These are phyloP conservation scores for Teleiodes luculella DNA, from an alignment of 2,888 invertebrate species.

Conservation along the genomic window DNA sequence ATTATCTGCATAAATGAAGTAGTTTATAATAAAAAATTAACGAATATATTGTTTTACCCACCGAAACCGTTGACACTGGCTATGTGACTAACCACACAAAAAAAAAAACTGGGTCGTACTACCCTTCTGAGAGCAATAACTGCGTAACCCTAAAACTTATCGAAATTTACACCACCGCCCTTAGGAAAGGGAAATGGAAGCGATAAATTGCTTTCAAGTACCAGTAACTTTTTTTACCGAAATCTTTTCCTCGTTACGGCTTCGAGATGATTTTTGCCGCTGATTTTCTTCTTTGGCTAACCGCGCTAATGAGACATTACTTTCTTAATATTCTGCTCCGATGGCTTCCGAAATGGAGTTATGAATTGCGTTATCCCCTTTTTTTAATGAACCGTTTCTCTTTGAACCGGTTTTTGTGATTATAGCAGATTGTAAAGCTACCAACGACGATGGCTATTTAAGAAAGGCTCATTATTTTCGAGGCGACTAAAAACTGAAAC, in stretches of 20 bases:
- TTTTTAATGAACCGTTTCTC: background rate
- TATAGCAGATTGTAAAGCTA: too few species aligned
- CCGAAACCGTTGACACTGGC: too few species aligned
- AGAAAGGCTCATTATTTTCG: too few species aligned
- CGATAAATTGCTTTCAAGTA: constrained; percentile 16
- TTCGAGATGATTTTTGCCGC: constrained; percentile 18
- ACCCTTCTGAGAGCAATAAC: background rate
- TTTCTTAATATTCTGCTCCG: constrained; percentile 26
- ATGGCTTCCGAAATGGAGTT: constrained; percentile 3
- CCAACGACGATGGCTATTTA: too few species aligned
- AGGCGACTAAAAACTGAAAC: too few species aligned
- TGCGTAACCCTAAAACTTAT: constrained; percentile 4
- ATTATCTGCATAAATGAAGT: too few species aligned
- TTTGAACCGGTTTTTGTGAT: background rate
- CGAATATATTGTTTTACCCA: too few species aligned
- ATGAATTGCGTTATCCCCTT: background rate
- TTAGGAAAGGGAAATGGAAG: constrained; percentile 13
- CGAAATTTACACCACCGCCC: constrained; percentile 6
- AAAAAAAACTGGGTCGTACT: too few species aligned
- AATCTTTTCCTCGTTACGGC: constrained; percentile 16
- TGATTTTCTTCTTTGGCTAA: constrained; percentile 25
- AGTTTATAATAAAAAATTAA: too few species aligned
- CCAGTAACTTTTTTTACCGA: constrained; percentile 1
- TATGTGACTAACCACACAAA: too few species aligned
- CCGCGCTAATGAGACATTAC: constrained; percentile 26